These are phyloP conservation scores for Drosophila seclusa DNA, from an alignment of 2,888 invertebrate species.

Conservation along the genomic window DNA sequence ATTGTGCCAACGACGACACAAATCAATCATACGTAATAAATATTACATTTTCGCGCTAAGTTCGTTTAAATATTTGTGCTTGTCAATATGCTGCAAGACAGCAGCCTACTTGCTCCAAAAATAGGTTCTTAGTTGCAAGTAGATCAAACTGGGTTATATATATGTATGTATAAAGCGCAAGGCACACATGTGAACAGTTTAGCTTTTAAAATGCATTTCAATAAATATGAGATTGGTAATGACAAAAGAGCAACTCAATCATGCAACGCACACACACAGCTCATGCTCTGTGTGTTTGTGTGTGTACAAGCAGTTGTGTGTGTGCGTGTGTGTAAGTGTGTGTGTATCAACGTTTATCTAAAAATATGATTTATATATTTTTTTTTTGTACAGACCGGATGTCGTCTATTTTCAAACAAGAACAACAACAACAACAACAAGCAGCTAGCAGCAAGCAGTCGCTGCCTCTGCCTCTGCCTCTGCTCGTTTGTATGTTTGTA, in stretches of 20 bases:
- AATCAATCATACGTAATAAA: background rate
- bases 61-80: background rate
- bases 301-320: background rate
- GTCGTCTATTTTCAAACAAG: constrained; percentile 81
- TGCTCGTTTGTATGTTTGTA: constrained; percentile 43
- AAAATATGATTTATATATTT: constrained; percentile 77
- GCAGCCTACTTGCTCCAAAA: background rate
- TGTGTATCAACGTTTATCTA: constrained; percentile 70
- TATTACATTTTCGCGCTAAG: background rate
- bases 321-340: constrained; percentile 27
- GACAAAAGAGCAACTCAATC: constrained; percentile 60
- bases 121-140: background rate
- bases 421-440: constrained; percentile 50
- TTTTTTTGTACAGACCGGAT: constrained; percentile 79
- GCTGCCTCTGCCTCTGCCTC: background rate
- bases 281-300: background rate
- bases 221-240: constrained; percentile 39
- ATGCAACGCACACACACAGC: constrained; percentile 25
- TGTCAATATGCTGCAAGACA: background rate
- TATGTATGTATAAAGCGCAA: background rate
- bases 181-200: background rate
- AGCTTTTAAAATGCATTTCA: constrained; percentile 22
- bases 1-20: background rate
- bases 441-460: constrained; percentile 12
- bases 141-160: constrained; percentile 1